Percentiles rank a stretch among this genome's conserved stretches.
phyloP scores from a whole-genome alignment of 1,140 invertebrate species.

The Drosophila parabipectinata region DNA sequence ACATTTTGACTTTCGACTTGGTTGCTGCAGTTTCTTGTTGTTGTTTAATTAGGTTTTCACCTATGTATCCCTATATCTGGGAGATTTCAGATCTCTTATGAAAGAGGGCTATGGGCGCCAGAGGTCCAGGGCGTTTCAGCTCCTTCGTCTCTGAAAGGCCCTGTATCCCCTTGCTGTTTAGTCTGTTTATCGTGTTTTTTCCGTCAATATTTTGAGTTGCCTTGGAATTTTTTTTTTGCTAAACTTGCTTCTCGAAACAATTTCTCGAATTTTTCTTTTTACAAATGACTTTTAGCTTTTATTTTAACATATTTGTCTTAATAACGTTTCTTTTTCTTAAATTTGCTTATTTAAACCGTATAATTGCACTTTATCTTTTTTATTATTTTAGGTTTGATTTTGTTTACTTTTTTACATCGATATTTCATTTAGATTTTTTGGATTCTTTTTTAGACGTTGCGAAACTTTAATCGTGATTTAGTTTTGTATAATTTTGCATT shows the following conservation, averaged over 20 bases:
- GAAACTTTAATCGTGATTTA: constrained; percentile 32
- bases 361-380: constrained; percentile 78
- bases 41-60: constrained; percentile 1
- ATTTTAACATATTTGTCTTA: constrained; percentile 40
- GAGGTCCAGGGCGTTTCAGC: constrained; percentile 21
- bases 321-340: constrained; percentile 58
- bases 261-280: constrained; percentile 37
- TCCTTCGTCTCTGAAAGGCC: constrained; percentile 13
- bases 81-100: background rate
- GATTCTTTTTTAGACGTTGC: constrained; percentile 35
- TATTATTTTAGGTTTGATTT: constrained; percentile 62
- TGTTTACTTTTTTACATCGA: constrained; percentile 63
- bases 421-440: constrained; percentile 42
- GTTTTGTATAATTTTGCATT: constrained; percentile 60
- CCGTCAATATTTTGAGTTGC: constrained; percentile 37
- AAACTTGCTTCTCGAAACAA: constrained; percentile 68
- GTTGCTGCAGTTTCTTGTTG: constrained; percentile 37
- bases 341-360: constrained; percentile 79
- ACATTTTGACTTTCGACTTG: constrained; percentile 66
- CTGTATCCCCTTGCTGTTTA: constrained; percentile 12
- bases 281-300: constrained; percentile 1
- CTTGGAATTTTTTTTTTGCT: constrained; percentile 55
- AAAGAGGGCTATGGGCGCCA: background rate
- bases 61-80: background rate
- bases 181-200: constrained; percentile 28